Evolutionary conservation across 2,888 invertebrate species (phyloP).

Genomic region (Drosophila tripunctata): DNA sequence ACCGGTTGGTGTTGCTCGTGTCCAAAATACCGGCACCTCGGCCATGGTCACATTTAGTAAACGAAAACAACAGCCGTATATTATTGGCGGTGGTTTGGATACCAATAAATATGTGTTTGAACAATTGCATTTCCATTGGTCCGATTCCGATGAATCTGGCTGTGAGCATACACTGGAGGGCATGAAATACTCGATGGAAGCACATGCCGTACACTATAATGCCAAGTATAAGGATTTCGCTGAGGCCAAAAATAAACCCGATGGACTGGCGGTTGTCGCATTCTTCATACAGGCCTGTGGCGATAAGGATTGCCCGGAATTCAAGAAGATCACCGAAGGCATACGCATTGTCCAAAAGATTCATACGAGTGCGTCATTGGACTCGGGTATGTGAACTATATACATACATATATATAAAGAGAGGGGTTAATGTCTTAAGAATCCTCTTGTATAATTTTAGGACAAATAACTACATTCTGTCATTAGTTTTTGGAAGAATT

Average conservation of each 20-base stretch:
- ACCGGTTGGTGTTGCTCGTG: constrained; percentile 83
- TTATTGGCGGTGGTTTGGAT: constrained; percentile 88
- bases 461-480: too few relatives aligned
- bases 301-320: constrained; percentile 86
- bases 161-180: constrained; percentile 92
- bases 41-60: constrained; percentile 88
- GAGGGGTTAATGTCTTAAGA: too few relatives aligned
- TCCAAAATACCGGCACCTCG: constrained; percentile 84
- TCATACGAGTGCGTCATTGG: constrained; percentile 82
- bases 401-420: too few relatives aligned
- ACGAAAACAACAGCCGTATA: constrained; percentile 85
- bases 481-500: too few relatives aligned
- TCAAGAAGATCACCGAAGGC: constrained; percentile 86
- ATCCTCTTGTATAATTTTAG: too few relatives aligned
- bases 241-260: constrained; percentile 88
- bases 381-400: constrained; percentile 83
- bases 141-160: constrained; percentile 89
- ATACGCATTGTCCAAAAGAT: constrained; percentile 83
- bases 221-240: constrained; percentile 88
- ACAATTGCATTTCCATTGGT: constrained; percentile 93
- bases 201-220: constrained; percentile 92
- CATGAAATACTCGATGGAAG: constrained; percentile 90
- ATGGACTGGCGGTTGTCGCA: constrained; percentile 89
- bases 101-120: constrained; percentile 89
- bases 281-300: constrained; percentile 88